phyloP scores from a whole-genome alignment of 1,140 invertebrate species.

The Drosophila neocordata region DNA sequence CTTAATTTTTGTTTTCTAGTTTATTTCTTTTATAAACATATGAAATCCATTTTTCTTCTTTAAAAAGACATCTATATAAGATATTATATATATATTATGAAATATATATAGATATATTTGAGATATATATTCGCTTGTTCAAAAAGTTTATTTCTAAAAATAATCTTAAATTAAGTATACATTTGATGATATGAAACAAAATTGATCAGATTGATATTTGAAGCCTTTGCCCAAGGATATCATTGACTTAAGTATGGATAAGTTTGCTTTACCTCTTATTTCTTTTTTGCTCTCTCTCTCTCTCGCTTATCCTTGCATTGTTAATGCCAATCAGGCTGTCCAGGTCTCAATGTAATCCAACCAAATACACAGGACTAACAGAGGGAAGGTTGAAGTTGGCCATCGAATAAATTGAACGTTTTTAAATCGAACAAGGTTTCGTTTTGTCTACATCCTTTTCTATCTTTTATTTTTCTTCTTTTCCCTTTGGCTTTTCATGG shows the following conservation, averaged over 20 bases:
- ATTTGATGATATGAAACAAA: not conserved
- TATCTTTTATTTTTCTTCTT: not conserved
- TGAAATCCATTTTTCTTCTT: too few relatives aligned
- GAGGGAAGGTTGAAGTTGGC: not conserved
- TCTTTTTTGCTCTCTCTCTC: not conserved
- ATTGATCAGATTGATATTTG: not conserved
- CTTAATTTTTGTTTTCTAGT: too few relatives aligned
- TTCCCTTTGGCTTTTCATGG: not conserved
- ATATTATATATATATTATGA: too few relatives aligned
- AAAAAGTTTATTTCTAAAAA: too few relatives aligned
- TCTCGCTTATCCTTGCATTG: not conserved
- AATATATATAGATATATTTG: too few relatives aligned
- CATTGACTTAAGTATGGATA: too few relatives aligned
- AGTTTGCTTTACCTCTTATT: too few relatives aligned
- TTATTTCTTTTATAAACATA: too few relatives aligned
- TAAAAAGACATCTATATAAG: too few relatives aligned
- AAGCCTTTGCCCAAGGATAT: not conserved
- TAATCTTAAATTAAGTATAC: too few relatives aligned
- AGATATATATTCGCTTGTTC: too few relatives aligned
- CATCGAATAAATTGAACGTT: conserved; percentile 15
- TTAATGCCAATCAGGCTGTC: not conserved
- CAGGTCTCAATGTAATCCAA: not conserved
- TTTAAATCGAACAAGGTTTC: conserved; percentile 2
- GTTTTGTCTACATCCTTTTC: not conserved
- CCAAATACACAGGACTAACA: not conserved